A percentile compares a stretch with the other conserved stretches of the same genome.
These are phyloP conservation scores for Phacellophora camtschatica DNA, from an alignment of 30 jellyfish, hydroid and myxozoan species.

Conservation along the genomic window DNA sequence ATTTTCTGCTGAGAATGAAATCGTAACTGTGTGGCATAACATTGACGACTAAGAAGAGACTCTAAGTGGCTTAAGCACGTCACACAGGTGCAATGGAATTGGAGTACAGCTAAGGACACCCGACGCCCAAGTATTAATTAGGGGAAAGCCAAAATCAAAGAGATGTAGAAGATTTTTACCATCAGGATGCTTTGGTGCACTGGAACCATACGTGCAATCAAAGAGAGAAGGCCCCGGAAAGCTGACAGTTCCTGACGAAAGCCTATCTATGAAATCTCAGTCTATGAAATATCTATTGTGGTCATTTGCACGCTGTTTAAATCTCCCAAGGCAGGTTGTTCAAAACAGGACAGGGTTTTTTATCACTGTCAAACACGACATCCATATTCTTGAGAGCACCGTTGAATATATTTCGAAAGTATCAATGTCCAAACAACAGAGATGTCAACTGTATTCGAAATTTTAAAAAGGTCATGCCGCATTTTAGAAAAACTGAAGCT, in stretches of 20 bases:
- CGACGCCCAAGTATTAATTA: background rate
- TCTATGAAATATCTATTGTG: background rate
- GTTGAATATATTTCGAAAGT: background rate
- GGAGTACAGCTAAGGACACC: background rate
- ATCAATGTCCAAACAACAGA: slow-evolving; percentile 38
- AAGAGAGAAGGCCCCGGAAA: too few species aligned
- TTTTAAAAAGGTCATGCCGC: slow-evolving; percentile 18
- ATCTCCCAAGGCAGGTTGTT: background rate
- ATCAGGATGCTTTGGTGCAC: background rate
- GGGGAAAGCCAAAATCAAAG: background rate
- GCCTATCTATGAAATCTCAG: too few species aligned
- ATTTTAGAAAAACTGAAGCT: slow-evolving; percentile 34
- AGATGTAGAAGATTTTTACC: background rate
- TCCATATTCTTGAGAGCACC: slow-evolving; percentile 1
- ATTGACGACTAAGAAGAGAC: too few species aligned
- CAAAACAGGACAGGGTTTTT: slow-evolving; percentile 40
- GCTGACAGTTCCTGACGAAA: background rate
- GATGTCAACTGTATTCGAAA: slow-evolving; percentile 24
- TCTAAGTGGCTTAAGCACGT: too few species aligned
- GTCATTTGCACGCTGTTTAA: background rate
- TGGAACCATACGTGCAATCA: background rate
- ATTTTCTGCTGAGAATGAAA: too few species aligned
- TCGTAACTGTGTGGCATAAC: too few species aligned
- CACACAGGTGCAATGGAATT: too few species aligned
- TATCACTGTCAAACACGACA: background rate